Base-by-base conservation (phyloP, 2,888 invertebrate genomes). In the Atherix ibis region DNA sequence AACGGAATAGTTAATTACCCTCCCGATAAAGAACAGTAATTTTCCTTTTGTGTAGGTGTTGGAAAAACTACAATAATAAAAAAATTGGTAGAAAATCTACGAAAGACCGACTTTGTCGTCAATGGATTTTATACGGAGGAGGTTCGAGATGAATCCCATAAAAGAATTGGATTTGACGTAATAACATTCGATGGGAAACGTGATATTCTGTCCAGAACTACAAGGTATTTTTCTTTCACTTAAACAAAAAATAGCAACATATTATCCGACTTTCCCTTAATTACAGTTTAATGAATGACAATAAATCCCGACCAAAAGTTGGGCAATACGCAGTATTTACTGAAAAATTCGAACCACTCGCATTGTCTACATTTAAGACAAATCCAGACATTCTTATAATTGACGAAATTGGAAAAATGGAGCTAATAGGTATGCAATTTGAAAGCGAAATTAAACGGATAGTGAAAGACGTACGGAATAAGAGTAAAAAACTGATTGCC, bases 91-190 rank as follows among this genome's bases (percentile, higher is more conserved):
- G 48, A 55, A n/a, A 43, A 55, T 16, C 46, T 68, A 16, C 45
- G 52, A 22, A 47, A 52, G 3, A 47, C 54, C 27, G 43, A 52
- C 24, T 38, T 56, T 12, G 43, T 46, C 2, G 45, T 58, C 5
- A 45, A 52, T 34, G 78, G 78, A 3, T 78, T 78, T 54, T 72
- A 69, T 44, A 78, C 77, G 0, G 71, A 76, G 50, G 77, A 78
- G 56, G 50, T 73, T 1, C 54, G 72, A 27, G 43, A 48, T 35
- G 44, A 48, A 14, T 29, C 10, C 4, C 56, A 56, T 4, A 51
- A 53, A 34, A 62, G 78, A 39, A 62, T 66, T 27, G 78, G 78
- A 9, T 78, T 78, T 48, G 74, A 76, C 57, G 58, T 76, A 24
- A 64, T 76, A 3, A 65, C 67, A 1, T 48, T 64, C 2, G 44